Evolutionary conservation across 2,113 vertebrate species (phyloP), one percentile per base, ranked within the genome.

Genomic region (Psilopogon haemacephalus): DNA sequence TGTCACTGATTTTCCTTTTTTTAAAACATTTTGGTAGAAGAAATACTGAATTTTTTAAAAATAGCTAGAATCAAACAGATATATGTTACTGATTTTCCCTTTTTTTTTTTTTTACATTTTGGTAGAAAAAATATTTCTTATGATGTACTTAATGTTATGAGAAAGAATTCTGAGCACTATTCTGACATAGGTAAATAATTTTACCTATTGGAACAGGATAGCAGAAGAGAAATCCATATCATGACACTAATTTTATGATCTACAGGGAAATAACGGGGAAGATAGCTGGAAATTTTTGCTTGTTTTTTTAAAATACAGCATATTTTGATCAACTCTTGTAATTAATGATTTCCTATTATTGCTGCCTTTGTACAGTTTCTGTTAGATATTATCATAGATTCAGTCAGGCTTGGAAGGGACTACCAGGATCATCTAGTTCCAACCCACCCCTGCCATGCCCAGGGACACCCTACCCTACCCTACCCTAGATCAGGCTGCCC

Each of bases 1-100:
- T 9, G 11, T 23, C 3, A 64, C 15, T 15, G 21, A 30, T 60
- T 38, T 42, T 15, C 8, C 18, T 44, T 44, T 44, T 18, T 6
- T 24, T 35, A n/a, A n/a, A 77, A 37, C 1, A 32, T 79, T 93
- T 68, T 59, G 23, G 6, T 52, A 30, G 33, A 54, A 68, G 54
- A 16, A 27, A 0, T 2, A 9, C n/a, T n/a, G n/a, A n/a, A n/a
- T n/a, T n/a, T 18, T 77, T 60, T 1, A 65, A 81, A 54, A 42
- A 8, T 1, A 74, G 2, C 0, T 6, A 12, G 33, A 3, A 7
- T 62, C 3, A 46, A 75, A 78, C 7, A 37, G 1, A 2, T 16
- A 48, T 35, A 73, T 9, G 11, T 23, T 3, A 64, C 15, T 15
- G 21, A 30, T 60, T 38, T n/a, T n/a, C n/a, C n/a, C n/a, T n/a